Evolutionary conservation across 2,113 vertebrate species (phyloP).

Genomic region (Mirza zaza): DNA sequence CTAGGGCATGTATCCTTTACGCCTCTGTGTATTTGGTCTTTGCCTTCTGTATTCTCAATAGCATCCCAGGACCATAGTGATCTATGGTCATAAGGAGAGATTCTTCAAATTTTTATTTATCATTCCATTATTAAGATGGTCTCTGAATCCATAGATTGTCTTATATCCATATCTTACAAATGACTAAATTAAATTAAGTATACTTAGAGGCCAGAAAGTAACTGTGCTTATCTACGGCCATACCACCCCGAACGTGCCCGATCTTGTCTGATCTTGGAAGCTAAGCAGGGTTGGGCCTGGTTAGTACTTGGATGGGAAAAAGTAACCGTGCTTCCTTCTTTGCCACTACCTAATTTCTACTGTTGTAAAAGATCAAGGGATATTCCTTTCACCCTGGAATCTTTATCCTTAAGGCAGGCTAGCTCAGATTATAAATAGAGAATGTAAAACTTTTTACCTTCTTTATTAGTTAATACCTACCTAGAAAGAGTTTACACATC

Average conservation of each 20-base stretch:
- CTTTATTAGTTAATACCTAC: not conserved
- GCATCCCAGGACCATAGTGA: not conserved
- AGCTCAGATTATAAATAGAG: not conserved
- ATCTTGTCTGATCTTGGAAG: too few species aligned
- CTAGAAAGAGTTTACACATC: not conserved
- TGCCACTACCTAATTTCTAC: not conserved
- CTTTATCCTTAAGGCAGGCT: not conserved
- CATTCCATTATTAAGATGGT: not conserved
- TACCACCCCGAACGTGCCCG: too few species aligned
- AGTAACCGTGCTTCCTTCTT: not conserved
- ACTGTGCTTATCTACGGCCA: too few species aligned
- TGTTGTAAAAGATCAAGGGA: not conserved
- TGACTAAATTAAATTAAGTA: not conserved
- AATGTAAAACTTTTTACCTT: not conserved
- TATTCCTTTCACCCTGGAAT: not conserved
- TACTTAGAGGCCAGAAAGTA: not conserved
- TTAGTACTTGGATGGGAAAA: not conserved
- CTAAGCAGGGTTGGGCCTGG: too few species aligned
- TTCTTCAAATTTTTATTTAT: not conserved
- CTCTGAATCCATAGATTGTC: not conserved
- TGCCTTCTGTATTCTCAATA: rapidly evolving
- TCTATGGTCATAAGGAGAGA: not conserved
- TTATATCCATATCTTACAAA: not conserved
- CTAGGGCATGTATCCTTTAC: not conserved
- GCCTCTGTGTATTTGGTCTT: not conserved